Evolutionary conservation across 2,888 invertebrate species (phyloP), one percentile per base, ranked within the genome.

Genomic region (Sthenelais limicola): DNA sequence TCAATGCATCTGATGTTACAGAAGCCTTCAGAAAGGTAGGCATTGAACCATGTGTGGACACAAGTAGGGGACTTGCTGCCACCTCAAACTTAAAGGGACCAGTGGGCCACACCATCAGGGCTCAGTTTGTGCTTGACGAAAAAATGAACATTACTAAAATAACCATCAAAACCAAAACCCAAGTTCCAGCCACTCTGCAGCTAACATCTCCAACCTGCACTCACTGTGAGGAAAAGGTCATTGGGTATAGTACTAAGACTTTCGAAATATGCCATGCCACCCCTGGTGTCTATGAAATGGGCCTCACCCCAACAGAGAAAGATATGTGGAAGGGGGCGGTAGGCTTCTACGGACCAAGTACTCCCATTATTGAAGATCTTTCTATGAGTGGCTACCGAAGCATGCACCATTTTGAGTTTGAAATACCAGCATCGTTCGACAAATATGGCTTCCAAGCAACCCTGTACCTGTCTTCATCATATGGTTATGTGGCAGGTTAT

Each of bases 21-120:
- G 38, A 48, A 18, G 77, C 79, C 3, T 80, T 82, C 58, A 15
- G 48, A 1, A 67, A 52, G 0, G 80, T 81, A 0, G 82, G 80
- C 12, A 52, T 82, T 30, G 68, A 77, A 35, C 74, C 72, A 9
- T 82, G 82, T 68, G 76, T 80, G 9, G 48, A 68, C 33, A 68
- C n/a, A 26, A 21, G 38, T 15, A 38, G 21, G 24, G 62, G 62
- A 24, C 62, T 62, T 35, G 38, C n/a, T 2, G 62, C 38, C 38
- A 62, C 62, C n/a, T 9, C 3, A 9, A 38, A 26, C 5, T 9
- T 62, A 3, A n/a, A 24, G 7, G 35, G 38, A 3, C 18, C 9
- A 21, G 62, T 43, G 9, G 62, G 38, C 9, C 9, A 62, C 24
- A 43, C 35, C 24, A 26, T 62, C 26, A 9, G 35, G 24, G 5